Conservation (phyloP, 2,797 vertebrate genomes). For the Melanotaenia parkinsoni region DNA sequence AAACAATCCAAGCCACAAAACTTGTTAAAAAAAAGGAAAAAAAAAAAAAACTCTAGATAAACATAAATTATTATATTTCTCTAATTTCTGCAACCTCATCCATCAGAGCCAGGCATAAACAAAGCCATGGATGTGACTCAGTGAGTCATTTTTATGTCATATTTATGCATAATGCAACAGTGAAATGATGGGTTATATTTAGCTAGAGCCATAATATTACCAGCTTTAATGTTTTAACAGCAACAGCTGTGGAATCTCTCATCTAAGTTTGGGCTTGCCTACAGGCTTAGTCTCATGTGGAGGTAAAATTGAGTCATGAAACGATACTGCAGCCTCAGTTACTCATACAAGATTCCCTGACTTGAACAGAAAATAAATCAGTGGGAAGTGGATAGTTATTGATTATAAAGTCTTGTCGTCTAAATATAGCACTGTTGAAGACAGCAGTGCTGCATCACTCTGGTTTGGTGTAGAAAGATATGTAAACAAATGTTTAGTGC, state of each 20-base stretch:
- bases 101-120: constrained; percentile 26
- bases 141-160: constrained; percentile 54
- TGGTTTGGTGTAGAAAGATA: neutral
- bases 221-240: constrained; percentile 72
- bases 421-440: constrained; percentile 1
- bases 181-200: constrained; percentile 69
- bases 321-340: constrained; percentile 34
- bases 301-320: constrained; percentile 47
- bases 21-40: constrained; percentile 17
- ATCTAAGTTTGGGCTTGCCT: constrained; percentile 47
- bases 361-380: constrained; percentile 7
- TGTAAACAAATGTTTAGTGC: neutral
- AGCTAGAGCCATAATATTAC: constrained; percentile 60
- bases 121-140: constrained; percentile 46
- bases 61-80: neutral
- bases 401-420: neutral
- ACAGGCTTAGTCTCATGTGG: constrained; percentile 55
- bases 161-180: constrained; percentile 62
- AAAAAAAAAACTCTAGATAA: neutral
- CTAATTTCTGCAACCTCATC: constrained; percentile 3
- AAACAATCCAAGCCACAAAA: constrained; percentile 4
- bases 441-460: neutral
- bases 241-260: constrained; percentile 72
- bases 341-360: constrained; percentile 8
- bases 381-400: constrained; percentile 1